Conservation (phyloP, 1,140 invertebrate species). For the Theocolax elegans region DNA sequence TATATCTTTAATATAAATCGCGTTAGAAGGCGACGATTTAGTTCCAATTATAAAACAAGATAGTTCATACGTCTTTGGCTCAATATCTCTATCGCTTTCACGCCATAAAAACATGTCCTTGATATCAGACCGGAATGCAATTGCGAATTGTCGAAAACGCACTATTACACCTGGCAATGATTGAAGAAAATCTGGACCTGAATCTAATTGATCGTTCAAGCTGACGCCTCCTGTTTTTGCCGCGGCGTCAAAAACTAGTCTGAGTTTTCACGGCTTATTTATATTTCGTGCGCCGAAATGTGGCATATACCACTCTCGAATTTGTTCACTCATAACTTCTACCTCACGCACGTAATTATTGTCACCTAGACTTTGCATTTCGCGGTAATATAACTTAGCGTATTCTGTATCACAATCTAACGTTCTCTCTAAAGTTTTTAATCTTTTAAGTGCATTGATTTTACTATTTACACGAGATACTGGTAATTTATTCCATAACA, state of each 20-base stretch:
- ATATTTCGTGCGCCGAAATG: conserved; percentile 27
- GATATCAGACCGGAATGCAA: conserved; percentile 21
- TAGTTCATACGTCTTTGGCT: conserved; percentile 47
- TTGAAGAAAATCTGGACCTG: conserved; percentile 29
- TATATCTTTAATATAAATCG: conserved; percentile 36
- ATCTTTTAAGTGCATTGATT: not conserved
- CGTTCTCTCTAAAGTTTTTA: not conserved
- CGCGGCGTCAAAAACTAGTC: conserved; percentile 40
- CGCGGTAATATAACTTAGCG: not conserved
- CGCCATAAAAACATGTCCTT: conserved; percentile 54
- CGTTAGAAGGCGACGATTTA: conserved; percentile 49
- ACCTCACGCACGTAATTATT: not conserved
- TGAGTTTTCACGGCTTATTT: conserved; percentile 32
- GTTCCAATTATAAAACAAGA: conserved; percentile 55
- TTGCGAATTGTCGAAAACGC: conserved; percentile 1
- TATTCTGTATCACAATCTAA: not conserved
- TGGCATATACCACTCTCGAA: conserved; percentile 1
- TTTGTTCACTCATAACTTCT: no score
- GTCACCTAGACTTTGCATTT: not conserved
- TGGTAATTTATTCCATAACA: not conserved
- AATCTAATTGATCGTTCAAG: conserved; percentile 39
- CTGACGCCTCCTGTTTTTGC: conserved; percentile 24
- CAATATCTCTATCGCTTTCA: not conserved
- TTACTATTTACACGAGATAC: not conserved
- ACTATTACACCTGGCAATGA: conserved; percentile 22